Percentiles rank a stretch among this genome's conserved stretches.
phyloP scores from a whole-genome alignment of 2,113 vertebrate species.

The Oxyura jamaicensis region DNA sequence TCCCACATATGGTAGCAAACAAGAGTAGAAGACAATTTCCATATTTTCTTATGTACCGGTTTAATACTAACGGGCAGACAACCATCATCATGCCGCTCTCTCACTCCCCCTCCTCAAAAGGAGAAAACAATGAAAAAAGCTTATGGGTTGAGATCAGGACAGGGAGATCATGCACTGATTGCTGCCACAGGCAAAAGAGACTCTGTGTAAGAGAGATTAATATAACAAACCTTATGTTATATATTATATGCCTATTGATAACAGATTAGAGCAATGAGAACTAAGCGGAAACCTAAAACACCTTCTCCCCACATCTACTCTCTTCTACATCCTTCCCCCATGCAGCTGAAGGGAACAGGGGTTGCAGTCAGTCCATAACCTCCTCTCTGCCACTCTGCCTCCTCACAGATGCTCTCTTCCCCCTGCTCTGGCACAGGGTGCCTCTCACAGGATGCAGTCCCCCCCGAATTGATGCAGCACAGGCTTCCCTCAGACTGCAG shows the following conservation, averaged over 20 bases:
- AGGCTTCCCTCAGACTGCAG: background rate
- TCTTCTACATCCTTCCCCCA: background rate
- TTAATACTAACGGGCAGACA: too few relatives aligned
- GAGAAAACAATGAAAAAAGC: background rate
- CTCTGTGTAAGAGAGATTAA: background rate
- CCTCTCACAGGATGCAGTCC: too few relatives aligned
- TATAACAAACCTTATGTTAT: background rate
- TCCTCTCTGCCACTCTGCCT: background rate
- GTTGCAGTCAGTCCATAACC: background rate
- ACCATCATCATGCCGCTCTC: too few relatives aligned
- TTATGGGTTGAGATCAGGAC: background rate
- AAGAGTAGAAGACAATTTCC: background rate
- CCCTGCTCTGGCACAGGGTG: background rate
- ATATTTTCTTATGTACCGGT: background rate
- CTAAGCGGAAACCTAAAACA: background rate
- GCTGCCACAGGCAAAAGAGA: background rate
- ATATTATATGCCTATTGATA: background rate
- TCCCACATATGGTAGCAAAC: background rate
- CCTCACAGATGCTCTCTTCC: background rate
- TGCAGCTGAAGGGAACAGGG: background rate
- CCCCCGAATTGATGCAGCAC: background rate
- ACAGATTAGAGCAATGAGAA: background rate
- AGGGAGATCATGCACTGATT: background rate
- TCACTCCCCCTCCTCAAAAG: too few relatives aligned
- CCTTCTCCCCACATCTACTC: background rate